Evolutionary conservation across 2,113 vertebrate species (phyloP), one percentile per base, ranked within the genome.

Genomic region (Corythaixoides concolor): DNA sequence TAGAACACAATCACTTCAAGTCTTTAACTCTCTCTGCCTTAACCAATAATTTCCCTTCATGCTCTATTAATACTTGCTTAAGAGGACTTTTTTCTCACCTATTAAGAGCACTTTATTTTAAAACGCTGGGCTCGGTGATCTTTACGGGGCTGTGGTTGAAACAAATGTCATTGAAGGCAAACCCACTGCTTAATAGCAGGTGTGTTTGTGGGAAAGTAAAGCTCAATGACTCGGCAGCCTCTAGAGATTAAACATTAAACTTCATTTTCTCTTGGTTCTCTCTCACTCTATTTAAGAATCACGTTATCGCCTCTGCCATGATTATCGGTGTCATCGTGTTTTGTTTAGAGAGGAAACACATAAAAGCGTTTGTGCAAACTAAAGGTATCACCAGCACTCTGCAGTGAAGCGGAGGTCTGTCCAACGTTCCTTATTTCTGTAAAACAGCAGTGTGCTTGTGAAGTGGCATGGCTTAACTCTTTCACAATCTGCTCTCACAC

Each of bases 201-300:
- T 97, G 89, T 70, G 93, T 64, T 93, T 88, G 79, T 95, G 85
- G 86, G 90, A 96, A 97, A 96, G 91, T 35, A 93, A 85, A 96
- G 32, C 45, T 79, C 37, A 15, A 28, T 83, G 95, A 97, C 4
- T 6, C 17, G 2, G 90, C 53, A 95, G 88, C 85, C 87, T 83
- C 86, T 35, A 77, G 84, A 90, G 72, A 91, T 88, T 92, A 89
- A 92, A 89, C 67, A 67, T 53, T 90, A 83, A 68, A 56, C 53
- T 92, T 88, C 17, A 62, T 49, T 74, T 85, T 52, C 11, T 47
- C 86, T 83, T 56, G 45, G 27, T 55, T 90, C 80, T 77, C 74
- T n/a, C 55, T 93, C 49, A 14, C 88, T 89, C 68, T 77, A 2
- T 62, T 92, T 41, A 93, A 91, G 78, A 88, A 92, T 80, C 70